These are phyloP conservation scores for Notolabrus celidotus DNA, from an alignment of 2,797 vertebrate species.

Conservation along the genomic window DNA sequence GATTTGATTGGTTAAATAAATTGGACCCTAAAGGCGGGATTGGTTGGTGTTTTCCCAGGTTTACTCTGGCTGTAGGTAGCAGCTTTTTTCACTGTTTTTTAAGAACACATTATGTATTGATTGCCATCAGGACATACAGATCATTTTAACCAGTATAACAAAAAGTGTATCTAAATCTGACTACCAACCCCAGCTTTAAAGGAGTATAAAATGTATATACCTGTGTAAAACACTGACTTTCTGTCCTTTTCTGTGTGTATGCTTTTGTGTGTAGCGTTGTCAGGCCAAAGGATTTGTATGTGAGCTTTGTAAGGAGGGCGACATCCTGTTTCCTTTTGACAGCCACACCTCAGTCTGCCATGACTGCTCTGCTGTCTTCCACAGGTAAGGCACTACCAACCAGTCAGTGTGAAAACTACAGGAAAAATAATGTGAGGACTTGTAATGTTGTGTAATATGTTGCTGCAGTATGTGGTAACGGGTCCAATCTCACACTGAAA, in stretches of 20 bases:
- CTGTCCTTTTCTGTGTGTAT: constrained; percentile 14
- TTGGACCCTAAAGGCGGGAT: no score
- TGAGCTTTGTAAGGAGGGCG: constrained; percentile 96
- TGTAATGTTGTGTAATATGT: background rate
- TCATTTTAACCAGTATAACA: no score
- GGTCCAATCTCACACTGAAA: background rate
- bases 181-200: no score
- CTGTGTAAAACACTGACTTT: background rate
- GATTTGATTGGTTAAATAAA: no score
- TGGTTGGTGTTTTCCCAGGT: no score
- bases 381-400: constrained; percentile 87
- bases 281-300: constrained; percentile 98
- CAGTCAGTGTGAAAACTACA: background rate
- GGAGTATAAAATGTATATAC: background rate
- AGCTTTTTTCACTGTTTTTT: no score
- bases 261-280: constrained; percentile 88
- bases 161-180: no score
- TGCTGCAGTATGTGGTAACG: background rate
- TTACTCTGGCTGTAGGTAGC: no score
- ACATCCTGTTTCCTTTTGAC: constrained; percentile 97
- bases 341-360: constrained; percentile 96
- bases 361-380: constrained; percentile 96
- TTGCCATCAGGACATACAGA: no score
- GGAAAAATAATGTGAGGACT: background rate
- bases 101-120: no score